A percentile compares a stretch with the other conserved stretches of the same genome.
Conservation (phyloP, 2,113 vertebrate species). For the Tachysurus fulvidraco region DNA sequence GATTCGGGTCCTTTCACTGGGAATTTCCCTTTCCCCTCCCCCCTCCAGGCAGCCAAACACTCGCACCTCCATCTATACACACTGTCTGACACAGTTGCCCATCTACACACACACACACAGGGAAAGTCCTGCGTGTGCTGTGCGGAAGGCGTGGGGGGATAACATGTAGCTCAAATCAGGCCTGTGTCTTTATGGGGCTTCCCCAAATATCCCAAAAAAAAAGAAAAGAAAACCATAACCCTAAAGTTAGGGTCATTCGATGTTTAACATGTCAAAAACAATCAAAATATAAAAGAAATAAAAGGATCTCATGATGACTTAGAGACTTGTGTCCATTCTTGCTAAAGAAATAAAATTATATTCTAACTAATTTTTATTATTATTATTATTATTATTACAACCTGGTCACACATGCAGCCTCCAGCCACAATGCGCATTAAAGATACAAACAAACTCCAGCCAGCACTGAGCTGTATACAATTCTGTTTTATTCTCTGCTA, state of each 20-base stretch:
- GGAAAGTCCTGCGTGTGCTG: slow-evolving; percentile 49
- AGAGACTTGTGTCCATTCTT: background rate
- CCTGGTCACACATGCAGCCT: background rate
- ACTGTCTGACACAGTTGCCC: background rate
- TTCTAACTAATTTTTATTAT: too few relatives aligned
- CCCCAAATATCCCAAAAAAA: slow-evolving; percentile 36
- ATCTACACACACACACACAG: slow-evolving; percentile 15
- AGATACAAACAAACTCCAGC: background rate
- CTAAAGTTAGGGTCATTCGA: slow-evolving; percentile 15
- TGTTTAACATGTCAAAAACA: background rate
- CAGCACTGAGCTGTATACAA: slow-evolving; percentile 1
- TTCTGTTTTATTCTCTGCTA: slow-evolving; percentile 24
- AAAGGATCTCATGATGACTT: background rate
- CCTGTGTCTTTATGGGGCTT: slow-evolving; percentile 28
- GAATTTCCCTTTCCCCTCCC: slow-evolving; percentile 34
- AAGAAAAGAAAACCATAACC: background rate
- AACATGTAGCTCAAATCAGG: slow-evolving; percentile 39
- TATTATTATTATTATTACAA: background rate
- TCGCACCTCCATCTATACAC: background rate
- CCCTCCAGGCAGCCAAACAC: slow-evolving; percentile 1
- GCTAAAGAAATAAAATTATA: background rate
- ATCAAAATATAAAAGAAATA: background rate
- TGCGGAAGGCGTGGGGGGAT: slow-evolving; percentile 50
- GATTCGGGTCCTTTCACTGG: slow-evolving; percentile 32
- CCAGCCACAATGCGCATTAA: slow-evolving; percentile 17